phyloP scores from a whole-genome alignment of 2,113 vertebrate genomes.

The Tretioscincus oriximinensis region DNA sequence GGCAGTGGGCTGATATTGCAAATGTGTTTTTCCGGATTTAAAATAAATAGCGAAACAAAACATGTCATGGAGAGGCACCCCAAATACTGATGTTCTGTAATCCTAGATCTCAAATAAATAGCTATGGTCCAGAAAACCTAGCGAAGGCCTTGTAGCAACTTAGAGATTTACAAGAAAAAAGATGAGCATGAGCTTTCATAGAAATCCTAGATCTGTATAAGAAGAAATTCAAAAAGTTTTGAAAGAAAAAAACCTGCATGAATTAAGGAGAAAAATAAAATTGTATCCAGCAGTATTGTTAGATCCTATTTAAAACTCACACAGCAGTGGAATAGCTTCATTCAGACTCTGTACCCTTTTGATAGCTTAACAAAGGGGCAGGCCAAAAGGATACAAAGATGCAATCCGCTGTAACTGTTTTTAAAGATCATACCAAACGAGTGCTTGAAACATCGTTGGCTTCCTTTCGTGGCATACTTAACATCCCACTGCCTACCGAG shows the following conservation, averaged over 20 bases:
- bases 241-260: background rate
- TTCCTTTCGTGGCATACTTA: slow-evolving; percentile 57
- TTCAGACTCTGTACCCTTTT: slow-evolving; percentile 59
- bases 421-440: slow-evolving; percentile 58
- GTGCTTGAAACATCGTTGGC: slow-evolving; percentile 56
- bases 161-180: no score
- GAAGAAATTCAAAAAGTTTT: background rate
- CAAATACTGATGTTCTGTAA: no score
- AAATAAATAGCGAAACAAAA: no score
- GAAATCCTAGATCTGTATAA: slow-evolving; percentile 2
- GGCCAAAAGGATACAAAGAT: slow-evolving; percentile 54
- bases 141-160: no score
- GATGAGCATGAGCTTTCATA: background rate
- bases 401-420: slow-evolving; percentile 60
- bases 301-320: slow-evolving; percentile 66
- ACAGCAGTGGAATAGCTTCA: slow-evolving; percentile 60
- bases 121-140: no score
- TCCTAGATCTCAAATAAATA: no score
- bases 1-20: no score
- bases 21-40: no score
- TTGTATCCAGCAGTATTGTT: slow-evolving; percentile 60
- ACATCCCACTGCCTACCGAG: slow-evolving; percentile 44
- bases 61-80: no score
- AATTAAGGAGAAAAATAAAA: slow-evolving; percentile 57
- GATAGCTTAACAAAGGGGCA: slow-evolving; percentile 50